Percentiles rank a stretch among this genome's conserved stretches.
These are phyloP conservation scores for Cryptoleucopteryx plumbea DNA, from an alignment of 2,113 vertebrate genomes.

Conservation along the genomic window DNA sequence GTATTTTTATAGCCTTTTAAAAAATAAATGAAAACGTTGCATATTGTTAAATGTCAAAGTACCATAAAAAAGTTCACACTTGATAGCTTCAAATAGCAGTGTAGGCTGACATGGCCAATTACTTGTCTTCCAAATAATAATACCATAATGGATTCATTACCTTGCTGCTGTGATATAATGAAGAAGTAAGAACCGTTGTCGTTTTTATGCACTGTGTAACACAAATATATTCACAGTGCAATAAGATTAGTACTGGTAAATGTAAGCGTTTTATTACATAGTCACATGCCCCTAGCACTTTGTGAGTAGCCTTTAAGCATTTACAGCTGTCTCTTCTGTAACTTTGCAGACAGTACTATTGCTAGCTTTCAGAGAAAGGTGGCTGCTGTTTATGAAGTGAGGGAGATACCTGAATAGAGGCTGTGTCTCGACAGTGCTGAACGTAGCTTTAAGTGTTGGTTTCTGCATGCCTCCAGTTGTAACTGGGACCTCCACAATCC, in stretches of 20 bases:
- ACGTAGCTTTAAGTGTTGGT: not conserved
- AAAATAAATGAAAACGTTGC: not conserved
- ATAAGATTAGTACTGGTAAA: not conserved
- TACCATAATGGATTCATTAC: not conserved
- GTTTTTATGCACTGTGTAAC: not conserved
- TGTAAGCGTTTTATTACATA: not conserved
- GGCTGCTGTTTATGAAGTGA: not conserved
- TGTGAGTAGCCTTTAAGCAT: not conserved
- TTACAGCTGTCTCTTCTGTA: not conserved
- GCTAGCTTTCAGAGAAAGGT: not conserved
- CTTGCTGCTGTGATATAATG: not conserved
- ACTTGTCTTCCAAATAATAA: constrained; percentile 1
- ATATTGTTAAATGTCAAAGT: not conserved
- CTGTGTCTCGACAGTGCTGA: not conserved
- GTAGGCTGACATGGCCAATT: not conserved
- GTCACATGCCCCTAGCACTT: not conserved
- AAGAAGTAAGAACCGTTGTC: not conserved
- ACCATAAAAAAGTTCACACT: not conserved
- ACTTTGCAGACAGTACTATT: not conserved
- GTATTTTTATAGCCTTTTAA: not conserved
- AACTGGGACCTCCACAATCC: not conserved
- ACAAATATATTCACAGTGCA: not conserved
- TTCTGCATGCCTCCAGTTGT: not conserved
- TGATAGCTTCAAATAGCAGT: not conserved
- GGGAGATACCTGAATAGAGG: not conserved